These are phyloP conservation scores for Dyspetes luteomarginatus DNA, from an alignment of 2,888 invertebrate genomes.

Conservation along the genomic window DNA sequence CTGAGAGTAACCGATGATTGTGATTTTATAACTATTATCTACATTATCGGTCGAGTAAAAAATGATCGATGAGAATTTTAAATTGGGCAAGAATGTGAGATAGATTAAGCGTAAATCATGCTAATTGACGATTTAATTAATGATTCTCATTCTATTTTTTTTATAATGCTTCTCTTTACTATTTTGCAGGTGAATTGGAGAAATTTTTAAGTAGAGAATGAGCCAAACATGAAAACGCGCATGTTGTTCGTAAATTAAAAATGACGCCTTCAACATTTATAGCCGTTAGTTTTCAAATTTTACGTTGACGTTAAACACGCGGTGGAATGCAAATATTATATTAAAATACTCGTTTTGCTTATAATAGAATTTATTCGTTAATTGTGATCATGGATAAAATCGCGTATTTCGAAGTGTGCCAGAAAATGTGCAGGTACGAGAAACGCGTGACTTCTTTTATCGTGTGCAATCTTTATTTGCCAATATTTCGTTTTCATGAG, in stretches of 20 bases:
- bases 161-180: not conserved
- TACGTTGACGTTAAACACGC: too few relatives aligned
- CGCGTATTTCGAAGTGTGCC: conserved; percentile 79
- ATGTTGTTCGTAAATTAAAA: too few relatives aligned
- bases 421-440: conserved; percentile 76
- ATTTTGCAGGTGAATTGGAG: not conserved
- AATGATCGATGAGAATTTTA: not conserved
- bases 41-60: conserved; percentile 20
- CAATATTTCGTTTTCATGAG: not conserved
- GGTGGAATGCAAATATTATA: too few relatives aligned
- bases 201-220: not conserved
- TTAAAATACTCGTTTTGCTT: too few relatives aligned
- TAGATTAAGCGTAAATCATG: not conserved
- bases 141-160: not conserved
- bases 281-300: too few relatives aligned
- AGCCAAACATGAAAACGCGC: not conserved
- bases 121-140: not conserved
- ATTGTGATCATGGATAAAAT: conserved; percentile 64
- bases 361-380: not conserved
- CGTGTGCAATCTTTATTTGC: conserved; percentile 13
- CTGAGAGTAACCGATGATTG: not conserved
- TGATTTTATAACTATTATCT: conserved; percentile 11
- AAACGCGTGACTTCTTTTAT: conserved; percentile 16
- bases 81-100: not conserved
- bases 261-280: too few relatives aligned